phyloP scores from a whole-genome alignment of 2,113 vertebrate species.

The Dermatemys mawii region DNA sequence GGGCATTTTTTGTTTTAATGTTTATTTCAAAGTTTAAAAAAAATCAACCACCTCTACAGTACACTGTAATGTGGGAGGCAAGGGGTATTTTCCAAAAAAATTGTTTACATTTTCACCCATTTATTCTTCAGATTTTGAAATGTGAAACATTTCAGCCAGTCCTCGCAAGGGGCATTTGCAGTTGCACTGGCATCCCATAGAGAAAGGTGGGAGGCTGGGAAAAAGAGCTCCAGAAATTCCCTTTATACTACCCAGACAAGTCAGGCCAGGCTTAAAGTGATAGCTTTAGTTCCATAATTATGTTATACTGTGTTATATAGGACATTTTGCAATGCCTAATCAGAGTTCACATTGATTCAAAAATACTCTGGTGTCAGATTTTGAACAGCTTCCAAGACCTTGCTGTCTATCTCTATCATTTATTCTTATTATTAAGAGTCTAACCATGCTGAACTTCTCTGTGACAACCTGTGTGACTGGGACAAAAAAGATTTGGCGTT shows the following conservation, averaged over 20 bases:
- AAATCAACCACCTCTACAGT: neutral
- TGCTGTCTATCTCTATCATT: neutral
- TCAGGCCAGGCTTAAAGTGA: neutral
- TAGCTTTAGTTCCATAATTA: neutral
- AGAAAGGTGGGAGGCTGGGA: neutral
- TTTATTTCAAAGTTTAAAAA: neutral
- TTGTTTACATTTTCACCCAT: neutral
- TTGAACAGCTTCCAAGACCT: neutral
- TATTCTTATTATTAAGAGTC: neutral
- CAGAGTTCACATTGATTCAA: neutral
- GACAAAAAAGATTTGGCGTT: neutral
- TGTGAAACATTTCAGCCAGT: neutral
- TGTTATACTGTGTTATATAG: constrained; percentile 11
- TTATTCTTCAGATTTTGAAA: neutral
- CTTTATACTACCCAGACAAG: neutral
- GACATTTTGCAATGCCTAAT: constrained; percentile 25
- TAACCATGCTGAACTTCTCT: neutral
- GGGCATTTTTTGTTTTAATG: neutral
- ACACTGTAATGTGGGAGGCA: neutral
- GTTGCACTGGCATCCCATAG: neutral
- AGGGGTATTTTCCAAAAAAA: neutral
- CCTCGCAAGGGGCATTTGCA: neutral
- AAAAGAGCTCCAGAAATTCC: neutral
- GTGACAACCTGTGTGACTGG: neutral
- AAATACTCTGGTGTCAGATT: neutral